Base-by-base conservation (phyloP, 2,888 invertebrate species). In the Gerris lacustris region DNA sequence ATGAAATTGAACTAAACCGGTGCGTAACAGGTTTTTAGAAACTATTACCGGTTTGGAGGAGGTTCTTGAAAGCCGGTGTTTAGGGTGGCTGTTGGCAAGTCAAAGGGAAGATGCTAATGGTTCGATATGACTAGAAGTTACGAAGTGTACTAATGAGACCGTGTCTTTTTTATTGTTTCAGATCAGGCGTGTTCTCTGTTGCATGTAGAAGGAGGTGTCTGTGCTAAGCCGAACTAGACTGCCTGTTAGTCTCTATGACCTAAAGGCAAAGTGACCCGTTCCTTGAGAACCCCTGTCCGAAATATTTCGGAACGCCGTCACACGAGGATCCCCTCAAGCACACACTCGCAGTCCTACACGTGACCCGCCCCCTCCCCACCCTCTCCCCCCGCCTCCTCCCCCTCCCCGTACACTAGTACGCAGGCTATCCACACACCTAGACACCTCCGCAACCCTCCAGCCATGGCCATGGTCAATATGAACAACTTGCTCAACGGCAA, bases 401-500 rank as follows among this genome's bases (percentile, higher is more conserved):
- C 67, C 45, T 44, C 67, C 45, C 45, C 44, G n/a, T 45, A 18
- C 31, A 63, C 17, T 7, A 63, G 44, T 45, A 63, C 69, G 9
- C 6, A 6, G 43, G 55, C 31, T 43, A 43, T 43, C 31, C 67
- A 9, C 44, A 18, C 67, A 9, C 44, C 67, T 44, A 18, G 15
- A 67, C 18, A 6, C 67, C 67, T 45, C 47, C 47, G 9, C 45
- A 6, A 55, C 55, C 55, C 71, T 68, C 69, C 66, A 31, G 71
- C 73, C 71, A 86, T 86, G 88, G 92, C 92, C 83, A 94, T 94
- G 91, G 93, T 94, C 83, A 94, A 92, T 86, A 92, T 94, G 91
- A 94, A 93, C 86, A 95, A 93, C 86, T 88, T 96, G 81, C 87
- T 96, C 81, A 96, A 94, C 85, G 95, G 94, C 81, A 99, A 98